phyloP scores from a whole-genome alignment of 1,140 invertebrate species.

The Drosophila virilis region DNA sequence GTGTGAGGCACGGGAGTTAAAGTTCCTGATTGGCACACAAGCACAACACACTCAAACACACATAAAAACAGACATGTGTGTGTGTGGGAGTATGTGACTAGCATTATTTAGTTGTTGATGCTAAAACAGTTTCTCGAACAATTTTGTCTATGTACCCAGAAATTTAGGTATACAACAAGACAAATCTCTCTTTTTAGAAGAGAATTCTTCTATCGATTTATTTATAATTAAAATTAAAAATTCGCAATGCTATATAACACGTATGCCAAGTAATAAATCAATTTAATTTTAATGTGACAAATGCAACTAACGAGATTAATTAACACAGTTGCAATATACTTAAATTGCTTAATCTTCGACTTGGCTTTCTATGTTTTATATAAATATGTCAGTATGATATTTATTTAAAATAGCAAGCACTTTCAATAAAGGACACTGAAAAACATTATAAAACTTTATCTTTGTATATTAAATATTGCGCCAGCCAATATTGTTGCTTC shows the following conservation, averaged over 20 bases:
- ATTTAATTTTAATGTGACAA: too few relatives aligned
- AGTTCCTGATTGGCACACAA: conserved; percentile 3
- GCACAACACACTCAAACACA: neutral
- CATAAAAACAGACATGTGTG: neutral
- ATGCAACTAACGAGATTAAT: too few relatives aligned
- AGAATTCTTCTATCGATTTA: neutral
- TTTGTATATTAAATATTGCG: too few relatives aligned
- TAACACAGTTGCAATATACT: too few relatives aligned
- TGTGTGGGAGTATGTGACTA: neutral
- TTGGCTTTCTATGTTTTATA: too few relatives aligned
- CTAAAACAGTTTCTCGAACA: neutral
- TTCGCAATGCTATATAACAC: too few relatives aligned
- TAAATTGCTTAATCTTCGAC: too few relatives aligned
- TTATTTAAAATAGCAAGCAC: neutral
- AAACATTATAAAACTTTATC: neutral
- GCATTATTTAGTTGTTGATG: neutral
- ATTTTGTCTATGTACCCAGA: neutral
- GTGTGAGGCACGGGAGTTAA: conserved; percentile 10
- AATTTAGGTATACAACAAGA: neutral
- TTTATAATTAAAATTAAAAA: too few relatives aligned
- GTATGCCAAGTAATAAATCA: too few relatives aligned
- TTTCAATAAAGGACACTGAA: neutral
- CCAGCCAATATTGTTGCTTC: neutral
- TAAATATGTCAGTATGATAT: neutral
- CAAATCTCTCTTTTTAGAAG: neutral